A percentile compares a stretch with the other conserved stretches of the same genome.
Conservation (phyloP, 2,888 invertebrate genomes). For the Pimpla rufipes region DNA sequence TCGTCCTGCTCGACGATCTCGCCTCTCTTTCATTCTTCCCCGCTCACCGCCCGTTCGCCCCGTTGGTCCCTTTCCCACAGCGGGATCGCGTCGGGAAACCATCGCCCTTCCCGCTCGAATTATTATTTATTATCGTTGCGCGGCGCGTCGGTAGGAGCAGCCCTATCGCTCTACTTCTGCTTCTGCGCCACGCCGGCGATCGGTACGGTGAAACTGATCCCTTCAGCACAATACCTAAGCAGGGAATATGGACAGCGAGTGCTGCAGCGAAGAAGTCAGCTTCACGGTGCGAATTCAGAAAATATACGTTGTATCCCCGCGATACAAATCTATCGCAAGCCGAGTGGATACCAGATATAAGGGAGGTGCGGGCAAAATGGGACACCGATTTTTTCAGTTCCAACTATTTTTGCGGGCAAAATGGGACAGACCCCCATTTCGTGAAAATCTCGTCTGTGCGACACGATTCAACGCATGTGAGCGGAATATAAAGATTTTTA, state of each 20-base stretch:
- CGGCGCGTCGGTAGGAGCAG: conserved; percentile 42
- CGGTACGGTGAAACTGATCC: conserved; percentile 52
- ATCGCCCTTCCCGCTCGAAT: conserved; percentile 77
- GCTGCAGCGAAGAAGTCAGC: conserved; percentile 1
- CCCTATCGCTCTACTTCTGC: conserved; percentile 60
- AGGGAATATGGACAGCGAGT: not conserved
- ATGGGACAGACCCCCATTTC: too few relatives aligned
- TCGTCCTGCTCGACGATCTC: conserved; percentile 37
- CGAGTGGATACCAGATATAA: not conserved
- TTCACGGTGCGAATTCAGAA: conserved; percentile 38
- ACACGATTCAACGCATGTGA: too few relatives aligned
- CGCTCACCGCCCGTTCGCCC: conserved; percentile 28
- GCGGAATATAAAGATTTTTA: too few relatives aligned
- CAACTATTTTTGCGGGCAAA: too few relatives aligned
- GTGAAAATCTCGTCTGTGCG: too few relatives aligned
- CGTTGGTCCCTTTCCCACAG: conserved; percentile 73
- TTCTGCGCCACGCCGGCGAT: not conserved
- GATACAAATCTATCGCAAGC: conserved; percentile 36
- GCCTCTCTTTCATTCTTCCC: conserved; percentile 44
- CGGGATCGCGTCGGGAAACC: conserved; percentile 55
- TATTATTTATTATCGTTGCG: conserved; percentile 80
- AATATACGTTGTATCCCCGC: not conserved
- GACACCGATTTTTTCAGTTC: too few relatives aligned
- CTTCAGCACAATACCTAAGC: not conserved
- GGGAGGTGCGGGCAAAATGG: too few relatives aligned